These are phyloP conservation scores for Exocentrus adspersus DNA, from an alignment of 2,888 invertebrate genomes.

Conservation along the genomic window DNA sequence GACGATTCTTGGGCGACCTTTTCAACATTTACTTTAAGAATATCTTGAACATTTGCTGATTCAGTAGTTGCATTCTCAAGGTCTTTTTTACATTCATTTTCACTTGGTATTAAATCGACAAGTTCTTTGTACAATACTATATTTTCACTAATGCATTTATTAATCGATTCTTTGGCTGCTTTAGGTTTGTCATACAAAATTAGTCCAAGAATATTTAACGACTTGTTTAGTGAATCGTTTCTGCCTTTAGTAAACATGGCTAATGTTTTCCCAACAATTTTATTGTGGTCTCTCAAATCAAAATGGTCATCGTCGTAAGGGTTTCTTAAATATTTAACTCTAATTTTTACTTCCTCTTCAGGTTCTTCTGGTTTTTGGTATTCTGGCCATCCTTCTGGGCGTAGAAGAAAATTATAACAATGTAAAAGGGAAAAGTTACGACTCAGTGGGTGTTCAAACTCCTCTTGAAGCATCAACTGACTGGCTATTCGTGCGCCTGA, in stretches of 20 bases:
- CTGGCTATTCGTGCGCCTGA: constrained; percentile 82
- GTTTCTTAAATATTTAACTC: constrained; percentile 83
- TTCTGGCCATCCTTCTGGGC: constrained; percentile 65
- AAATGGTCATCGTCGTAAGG: constrained; percentile 91
- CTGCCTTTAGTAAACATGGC: constrained; percentile 66
- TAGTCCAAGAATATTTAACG: constrained; percentile 63
- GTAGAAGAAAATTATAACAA: constrained; percentile 76
- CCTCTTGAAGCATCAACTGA: constrained; percentile 90
- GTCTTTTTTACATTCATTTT: constrained; percentile 49
- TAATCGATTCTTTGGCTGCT: constrained; percentile 55
- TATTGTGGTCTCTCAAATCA: constrained; percentile 77
- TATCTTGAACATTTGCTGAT: constrained; percentile 58
- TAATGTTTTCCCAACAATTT: constrained; percentile 86
- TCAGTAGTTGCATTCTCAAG: constrained; percentile 46
- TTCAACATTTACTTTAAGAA: constrained; percentile 60
- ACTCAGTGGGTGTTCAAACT: constrained; percentile 77
- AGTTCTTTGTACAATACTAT: constrained; percentile 59
- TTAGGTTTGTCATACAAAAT: constrained; percentile 59
- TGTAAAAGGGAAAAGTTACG: constrained; percentile 77
- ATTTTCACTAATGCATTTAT: constrained; percentile 51
- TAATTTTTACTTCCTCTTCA: constrained; percentile 63
- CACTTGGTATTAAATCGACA: constrained; percentile 60
- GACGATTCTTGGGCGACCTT: constrained; percentile 68
- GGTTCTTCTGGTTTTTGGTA: constrained; percentile 59
- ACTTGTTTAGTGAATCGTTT: constrained; percentile 65